Conservation (phyloP, 1,140 invertebrate species). For the Lineus longissimus region DNA sequence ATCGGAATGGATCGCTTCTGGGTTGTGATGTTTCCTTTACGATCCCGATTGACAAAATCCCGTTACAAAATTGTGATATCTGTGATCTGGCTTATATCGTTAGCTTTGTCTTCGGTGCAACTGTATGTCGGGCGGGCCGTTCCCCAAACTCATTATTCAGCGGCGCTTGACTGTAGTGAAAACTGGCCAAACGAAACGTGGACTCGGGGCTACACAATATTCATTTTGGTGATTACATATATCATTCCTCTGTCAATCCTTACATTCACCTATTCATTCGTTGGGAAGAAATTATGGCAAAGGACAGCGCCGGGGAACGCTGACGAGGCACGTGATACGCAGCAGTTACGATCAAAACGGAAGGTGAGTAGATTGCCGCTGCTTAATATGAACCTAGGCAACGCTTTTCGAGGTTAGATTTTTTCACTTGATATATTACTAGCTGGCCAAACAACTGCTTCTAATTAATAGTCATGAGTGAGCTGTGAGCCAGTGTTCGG, state of each 20-base stretch:
- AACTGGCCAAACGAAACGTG: conserved; percentile 28
- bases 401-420: too few relatives aligned
- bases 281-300: conserved; percentile 49
- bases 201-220: conserved; percentile 52
- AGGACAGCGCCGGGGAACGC: conserved; percentile 57
- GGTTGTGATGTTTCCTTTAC: conserved; percentile 42
- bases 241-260: conserved; percentile 56
- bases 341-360: conserved; percentile 55
- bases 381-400: too few relatives aligned
- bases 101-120: conserved; percentile 52
- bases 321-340: conserved; percentile 53
- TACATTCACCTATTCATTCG: conserved; percentile 54
- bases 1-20: conserved; percentile 48
- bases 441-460: too few relatives aligned
- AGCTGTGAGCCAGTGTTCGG: too few relatives aligned
- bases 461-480: too few relatives aligned
- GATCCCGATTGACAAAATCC: conserved; percentile 32
- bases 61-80: conserved; percentile 45
- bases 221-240: conserved; percentile 57
- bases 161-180: conserved; percentile 32
- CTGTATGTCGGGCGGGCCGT: conserved; percentile 50
- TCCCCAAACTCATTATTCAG: not conserved
- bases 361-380: conserved; percentile 50
- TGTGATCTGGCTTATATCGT: conserved; percentile 55
- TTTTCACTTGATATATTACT: too few relatives aligned